These are phyloP conservation scores for Drosophila villosipedis DNA, from an alignment of 2,888 invertebrate species.

Conservation along the genomic window DNA sequence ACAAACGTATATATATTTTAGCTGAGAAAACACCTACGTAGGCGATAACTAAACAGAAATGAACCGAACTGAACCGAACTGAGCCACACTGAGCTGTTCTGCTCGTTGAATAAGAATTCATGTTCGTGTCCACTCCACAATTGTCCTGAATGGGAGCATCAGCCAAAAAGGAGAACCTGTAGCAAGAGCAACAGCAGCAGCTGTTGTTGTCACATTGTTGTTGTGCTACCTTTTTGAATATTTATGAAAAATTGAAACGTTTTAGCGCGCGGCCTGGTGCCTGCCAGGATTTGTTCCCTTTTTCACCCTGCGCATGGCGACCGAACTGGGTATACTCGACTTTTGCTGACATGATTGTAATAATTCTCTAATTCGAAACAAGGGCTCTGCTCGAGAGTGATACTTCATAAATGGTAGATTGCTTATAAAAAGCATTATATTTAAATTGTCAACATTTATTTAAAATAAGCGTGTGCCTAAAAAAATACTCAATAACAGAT, in stretches of 20 bases:
- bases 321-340: constrained; percentile 15
- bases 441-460: not conserved
- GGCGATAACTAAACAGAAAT: constrained; percentile 56
- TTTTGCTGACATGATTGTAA: not conserved
- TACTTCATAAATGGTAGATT: not conserved
- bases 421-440: not conserved
- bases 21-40: constrained; percentile 37
- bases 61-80: constrained; percentile 27
- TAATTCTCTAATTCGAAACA: not conserved
- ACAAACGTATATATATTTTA: constrained; percentile 1
- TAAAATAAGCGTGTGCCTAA: not conserved
- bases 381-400: not conserved
- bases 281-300: constrained; percentile 45
- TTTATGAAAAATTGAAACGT: constrained; percentile 80
- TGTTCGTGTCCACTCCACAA: constrained; percentile 31
- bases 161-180: constrained; percentile 9
- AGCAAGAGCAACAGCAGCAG: constrained; percentile 53
- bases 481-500: not conserved
- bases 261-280: constrained; percentile 63
- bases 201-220: constrained; percentile 52
- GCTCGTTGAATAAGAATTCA: constrained; percentile 52
- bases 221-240: constrained; percentile 75
- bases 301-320: constrained; percentile 18
- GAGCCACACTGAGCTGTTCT: constrained; percentile 1
- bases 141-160: constrained; percentile 19